Percentiles rank a stretch among this genome's conserved stretches.
phyloP scores from a whole-genome alignment of 92 coral and sea anemone genomes.

The Hydrozoanthus gracilis region DNA sequence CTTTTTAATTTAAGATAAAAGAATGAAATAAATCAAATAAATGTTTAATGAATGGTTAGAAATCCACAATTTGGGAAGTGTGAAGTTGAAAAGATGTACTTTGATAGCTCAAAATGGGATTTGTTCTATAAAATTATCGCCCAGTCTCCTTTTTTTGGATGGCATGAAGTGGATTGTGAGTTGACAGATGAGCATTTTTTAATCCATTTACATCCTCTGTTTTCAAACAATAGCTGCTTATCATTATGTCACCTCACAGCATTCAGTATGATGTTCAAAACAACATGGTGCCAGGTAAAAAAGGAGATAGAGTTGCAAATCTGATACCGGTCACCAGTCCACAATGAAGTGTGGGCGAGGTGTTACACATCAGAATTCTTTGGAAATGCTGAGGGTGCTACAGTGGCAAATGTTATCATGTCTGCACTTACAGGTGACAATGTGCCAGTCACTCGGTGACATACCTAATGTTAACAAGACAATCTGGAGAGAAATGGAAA shows the following conservation, averaged over 20 bases:
- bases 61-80: too few species aligned
- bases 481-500: slow-evolving; percentile 57
- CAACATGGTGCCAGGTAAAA: too few species aligned
- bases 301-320: slow-evolving; percentile 6
- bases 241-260: not conserved
- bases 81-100: too few species aligned
- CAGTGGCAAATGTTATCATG: slow-evolving; percentile 29
- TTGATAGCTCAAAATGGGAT: too few species aligned
- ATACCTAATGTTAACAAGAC: slow-evolving; percentile 59
- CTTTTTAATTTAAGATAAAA: too few species aligned
- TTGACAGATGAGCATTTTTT: not conserved
- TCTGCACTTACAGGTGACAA: slow-evolving; percentile 36
- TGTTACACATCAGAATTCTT: slow-evolving; percentile 33
- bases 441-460: slow-evolving; percentile 50
- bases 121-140: too few species aligned
- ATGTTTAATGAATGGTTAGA: too few species aligned
- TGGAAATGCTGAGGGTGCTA: slow-evolving; percentile 46
- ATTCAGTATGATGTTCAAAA: too few species aligned
- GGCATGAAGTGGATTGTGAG: not conserved
- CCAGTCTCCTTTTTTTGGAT: not conserved
- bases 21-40: too few species aligned
- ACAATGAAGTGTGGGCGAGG: slow-evolving; percentile 44
- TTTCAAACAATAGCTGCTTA: slow-evolving; percentile 3
- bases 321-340: slow-evolving; percentile 43
- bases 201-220: slow-evolving; percentile 4